Conservation (phyloP, 2,797 vertebrate genomes). For the Sarcophilus harrisii region DNA sequence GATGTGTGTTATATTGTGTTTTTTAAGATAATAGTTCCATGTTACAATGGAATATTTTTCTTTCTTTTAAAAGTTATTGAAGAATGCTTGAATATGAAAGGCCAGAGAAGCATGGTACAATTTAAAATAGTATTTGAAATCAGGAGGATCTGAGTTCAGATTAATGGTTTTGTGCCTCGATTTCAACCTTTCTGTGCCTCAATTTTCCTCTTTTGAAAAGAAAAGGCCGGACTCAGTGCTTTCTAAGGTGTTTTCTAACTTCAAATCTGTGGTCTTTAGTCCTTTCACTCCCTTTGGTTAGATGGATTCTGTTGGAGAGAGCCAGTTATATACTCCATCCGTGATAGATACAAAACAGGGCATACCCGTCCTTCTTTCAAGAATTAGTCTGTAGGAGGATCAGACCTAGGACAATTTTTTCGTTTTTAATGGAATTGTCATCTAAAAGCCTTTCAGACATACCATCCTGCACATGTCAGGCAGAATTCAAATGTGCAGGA, state of each 20-base stretch:
- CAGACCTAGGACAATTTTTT: background rate
- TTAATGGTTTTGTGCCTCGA: background rate
- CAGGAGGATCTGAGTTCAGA: background rate
- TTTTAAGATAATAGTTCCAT: background rate
- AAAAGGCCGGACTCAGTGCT: background rate
- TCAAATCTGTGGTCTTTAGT: too few relatives aligned
- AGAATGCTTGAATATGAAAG: background rate
- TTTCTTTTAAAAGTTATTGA: conserved; percentile 40
- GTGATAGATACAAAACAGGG: background rate
- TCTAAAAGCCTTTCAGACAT: background rate
- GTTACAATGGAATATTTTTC: background rate
- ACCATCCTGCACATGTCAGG: background rate
- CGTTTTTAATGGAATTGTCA: background rate
- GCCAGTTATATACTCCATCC: background rate
- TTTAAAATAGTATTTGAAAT: background rate
- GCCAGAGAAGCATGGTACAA: background rate
- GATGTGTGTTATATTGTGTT: background rate
- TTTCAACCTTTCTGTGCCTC: background rate
- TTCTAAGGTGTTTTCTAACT: background rate
- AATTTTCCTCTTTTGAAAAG: background rate
- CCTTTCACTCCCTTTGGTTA: background rate
- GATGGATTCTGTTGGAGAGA: background rate
- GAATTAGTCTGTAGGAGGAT: background rate
- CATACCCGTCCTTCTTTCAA: background rate
- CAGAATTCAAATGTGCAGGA: background rate